A percentile compares a stretch with the other conserved stretches of the same genome.
These are phyloP conservation scores for Urocyon cinereoargenteus DNA, from an alignment of 2,797 vertebrate species.

Conservation along the genomic window DNA sequence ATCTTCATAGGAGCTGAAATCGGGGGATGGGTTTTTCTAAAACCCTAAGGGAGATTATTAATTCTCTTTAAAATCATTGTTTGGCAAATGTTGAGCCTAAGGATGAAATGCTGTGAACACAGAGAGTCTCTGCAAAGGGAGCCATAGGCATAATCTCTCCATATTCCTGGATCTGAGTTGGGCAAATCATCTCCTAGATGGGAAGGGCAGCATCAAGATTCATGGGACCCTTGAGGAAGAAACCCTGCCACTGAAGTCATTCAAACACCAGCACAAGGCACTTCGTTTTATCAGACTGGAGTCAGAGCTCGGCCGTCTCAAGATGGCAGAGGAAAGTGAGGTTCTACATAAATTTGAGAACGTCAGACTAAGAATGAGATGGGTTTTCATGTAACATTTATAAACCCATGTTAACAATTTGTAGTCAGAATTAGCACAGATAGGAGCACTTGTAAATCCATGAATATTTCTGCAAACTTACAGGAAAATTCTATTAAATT, in stretches of 20 bases:
- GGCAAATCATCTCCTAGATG: no score
- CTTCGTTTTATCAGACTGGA: background rate
- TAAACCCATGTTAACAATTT: background rate
- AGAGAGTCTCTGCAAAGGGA: background rate
- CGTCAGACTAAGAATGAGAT: background rate
- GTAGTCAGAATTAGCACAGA: background rate
- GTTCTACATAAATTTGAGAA: background rate
- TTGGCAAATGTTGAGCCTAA: background rate
- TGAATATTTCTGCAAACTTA: background rate
- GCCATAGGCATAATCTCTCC: rapidly evolving
- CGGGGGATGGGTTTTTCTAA: background rate
- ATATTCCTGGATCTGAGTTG: no score
- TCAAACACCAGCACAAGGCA: background rate
- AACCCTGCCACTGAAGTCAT: background rate
- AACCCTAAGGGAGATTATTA: background rate
- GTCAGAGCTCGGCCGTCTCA: background rate
- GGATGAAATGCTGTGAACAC: rapidly evolving
- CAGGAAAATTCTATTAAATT: background rate
- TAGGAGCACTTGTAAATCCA: background rate
- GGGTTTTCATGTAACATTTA: background rate
- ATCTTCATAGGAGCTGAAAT: background rate
- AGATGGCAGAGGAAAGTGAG: background rate
- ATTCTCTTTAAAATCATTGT: background rate
- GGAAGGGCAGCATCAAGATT: background rate
- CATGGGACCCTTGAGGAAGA: background rate